Percentiles rank a stretch among this genome's conserved stretches.
Conservation (phyloP, 2,797 vertebrate species). For the Huso huso region DNA sequence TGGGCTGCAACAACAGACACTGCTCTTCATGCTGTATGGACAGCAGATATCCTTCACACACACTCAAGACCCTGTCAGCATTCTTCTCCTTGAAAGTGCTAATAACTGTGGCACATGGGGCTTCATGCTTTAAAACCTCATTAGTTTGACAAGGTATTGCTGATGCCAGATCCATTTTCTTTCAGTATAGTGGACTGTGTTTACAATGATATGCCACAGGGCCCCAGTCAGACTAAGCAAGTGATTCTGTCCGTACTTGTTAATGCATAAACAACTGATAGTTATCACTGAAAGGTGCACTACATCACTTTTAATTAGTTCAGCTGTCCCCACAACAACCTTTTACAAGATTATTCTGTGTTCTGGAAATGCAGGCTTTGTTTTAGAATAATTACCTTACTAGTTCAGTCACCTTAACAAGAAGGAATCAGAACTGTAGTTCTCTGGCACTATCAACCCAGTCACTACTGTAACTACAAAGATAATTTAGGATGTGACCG, state of each 20-base stretch:
- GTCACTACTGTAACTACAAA: too few species aligned
- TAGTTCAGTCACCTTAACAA: too few species aligned
- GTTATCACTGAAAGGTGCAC: slow-evolving; percentile 34
- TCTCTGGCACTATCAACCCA: too few species aligned
- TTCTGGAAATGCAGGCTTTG: background rate
- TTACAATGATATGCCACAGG: slow-evolving; percentile 50
- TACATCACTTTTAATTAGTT: slow-evolving; percentile 4
- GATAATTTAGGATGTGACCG: too few species aligned
- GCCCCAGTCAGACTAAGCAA: slow-evolving; percentile 50
- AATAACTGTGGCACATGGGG: background rate
- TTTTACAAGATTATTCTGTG: background rate
- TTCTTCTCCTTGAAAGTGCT: background rate
- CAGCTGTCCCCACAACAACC: background rate
- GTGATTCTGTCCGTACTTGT: slow-evolving; percentile 45
- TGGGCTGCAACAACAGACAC: too few species aligned
- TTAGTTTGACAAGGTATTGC: slow-evolving; percentile 47
- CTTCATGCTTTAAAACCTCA: background rate
- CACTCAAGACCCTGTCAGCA: too few species aligned
- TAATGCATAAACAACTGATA: slow-evolving; percentile 50
- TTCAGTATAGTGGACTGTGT: slow-evolving; percentile 47
- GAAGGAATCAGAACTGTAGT: too few species aligned
- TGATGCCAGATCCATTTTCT: slow-evolving; percentile 52
- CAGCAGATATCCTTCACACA: too few species aligned
- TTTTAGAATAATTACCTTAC: too few species aligned
- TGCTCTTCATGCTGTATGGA: too few species aligned